phyloP scores from a whole-genome alignment of 1,140 invertebrate genomes.

The Pollicipes pollicipes region DNA sequence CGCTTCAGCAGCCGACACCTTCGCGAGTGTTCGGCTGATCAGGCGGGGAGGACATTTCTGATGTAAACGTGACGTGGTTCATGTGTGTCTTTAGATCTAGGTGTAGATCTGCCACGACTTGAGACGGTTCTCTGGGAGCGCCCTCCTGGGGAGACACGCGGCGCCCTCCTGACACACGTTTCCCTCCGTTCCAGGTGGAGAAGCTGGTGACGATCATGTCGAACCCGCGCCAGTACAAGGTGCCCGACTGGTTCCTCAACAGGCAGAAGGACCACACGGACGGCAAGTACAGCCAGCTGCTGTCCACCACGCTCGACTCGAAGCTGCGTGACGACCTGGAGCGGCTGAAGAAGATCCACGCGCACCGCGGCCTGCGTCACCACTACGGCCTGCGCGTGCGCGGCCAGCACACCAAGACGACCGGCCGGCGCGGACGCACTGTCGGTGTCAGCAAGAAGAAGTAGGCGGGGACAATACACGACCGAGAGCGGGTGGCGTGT shows the following conservation, averaged over 20 bases:
- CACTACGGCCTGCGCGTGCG: slow-evolving; percentile 93
- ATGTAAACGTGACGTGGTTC: no score
- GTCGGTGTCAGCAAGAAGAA: slow-evolving; percentile 99
- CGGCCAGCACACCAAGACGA: slow-evolving; percentile 98
- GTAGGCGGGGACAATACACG: slow-evolving; percentile 36
- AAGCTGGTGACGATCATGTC: slow-evolving; percentile 94
- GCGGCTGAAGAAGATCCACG: slow-evolving; percentile 89
- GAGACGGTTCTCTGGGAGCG: no score
- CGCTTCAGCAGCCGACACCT: no score
- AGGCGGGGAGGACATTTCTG: no score
- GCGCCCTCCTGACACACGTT: not conserved
- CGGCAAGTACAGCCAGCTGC: slow-evolving; percentile 64
- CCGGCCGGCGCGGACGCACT: slow-evolving; percentile 89
- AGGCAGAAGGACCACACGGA: slow-evolving; percentile 99
- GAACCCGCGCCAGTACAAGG: slow-evolving; percentile 96
- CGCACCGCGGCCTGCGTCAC: slow-evolving; percentile 89
- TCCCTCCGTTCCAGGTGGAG: slow-evolving; percentile 50
- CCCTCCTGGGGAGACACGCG: no score
- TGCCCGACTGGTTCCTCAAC: slow-evolving; percentile 98
- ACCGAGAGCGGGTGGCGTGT: not conserved
- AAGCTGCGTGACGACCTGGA: slow-evolving; percentile 97
- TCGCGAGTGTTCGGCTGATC: no score
- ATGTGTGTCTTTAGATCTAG: no score
- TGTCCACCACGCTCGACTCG: slow-evolving; percentile 83
- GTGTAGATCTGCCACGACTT: no score